phyloP scores from a whole-genome alignment of 2,888 invertebrate species.

The Hecatera dysodea region DNA sequence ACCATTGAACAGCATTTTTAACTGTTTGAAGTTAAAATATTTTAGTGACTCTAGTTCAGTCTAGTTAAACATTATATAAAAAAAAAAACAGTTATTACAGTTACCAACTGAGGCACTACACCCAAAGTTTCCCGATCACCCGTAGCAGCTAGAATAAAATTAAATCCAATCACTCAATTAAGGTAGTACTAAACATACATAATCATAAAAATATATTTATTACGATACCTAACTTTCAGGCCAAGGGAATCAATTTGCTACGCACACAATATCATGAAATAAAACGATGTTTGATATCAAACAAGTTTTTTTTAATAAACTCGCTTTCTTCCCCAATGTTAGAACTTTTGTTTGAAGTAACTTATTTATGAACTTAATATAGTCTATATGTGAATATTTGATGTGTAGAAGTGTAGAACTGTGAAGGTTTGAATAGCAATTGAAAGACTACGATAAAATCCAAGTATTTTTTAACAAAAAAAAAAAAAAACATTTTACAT shows the following conservation, averaged over 20 bases:
- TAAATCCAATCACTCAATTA: neutral
- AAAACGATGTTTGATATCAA: constrained; percentile 30
- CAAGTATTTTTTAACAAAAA: neutral
- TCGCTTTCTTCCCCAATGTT: neutral
- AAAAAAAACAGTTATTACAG: no score
- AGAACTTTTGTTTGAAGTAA: constrained; percentile 9
- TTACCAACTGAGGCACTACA: no score
- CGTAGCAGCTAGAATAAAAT: neutral
- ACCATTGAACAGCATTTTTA: no score
- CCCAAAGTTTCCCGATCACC: neutral
- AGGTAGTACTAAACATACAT: neutral
- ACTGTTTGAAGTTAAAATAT: no score
- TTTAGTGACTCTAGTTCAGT: no score
- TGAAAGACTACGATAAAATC: neutral
- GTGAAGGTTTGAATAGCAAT: neutral
- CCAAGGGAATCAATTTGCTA: constrained; percentile 17
- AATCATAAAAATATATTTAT: constrained; percentile 15
- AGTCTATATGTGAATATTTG: constrained; percentile 7
- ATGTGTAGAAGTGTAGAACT: neutral
- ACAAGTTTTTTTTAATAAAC: constrained; percentile 32
- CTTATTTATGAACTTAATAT: constrained; percentile 3
- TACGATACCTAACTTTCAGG: neutral
- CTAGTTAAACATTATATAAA: no score
- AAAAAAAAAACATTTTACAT: no score
- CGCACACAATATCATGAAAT: constrained; percentile 16